Evolutionary conservation across 2,113 vertebrate genomes (phyloP).

Genomic region (Equus quagga): DNA sequence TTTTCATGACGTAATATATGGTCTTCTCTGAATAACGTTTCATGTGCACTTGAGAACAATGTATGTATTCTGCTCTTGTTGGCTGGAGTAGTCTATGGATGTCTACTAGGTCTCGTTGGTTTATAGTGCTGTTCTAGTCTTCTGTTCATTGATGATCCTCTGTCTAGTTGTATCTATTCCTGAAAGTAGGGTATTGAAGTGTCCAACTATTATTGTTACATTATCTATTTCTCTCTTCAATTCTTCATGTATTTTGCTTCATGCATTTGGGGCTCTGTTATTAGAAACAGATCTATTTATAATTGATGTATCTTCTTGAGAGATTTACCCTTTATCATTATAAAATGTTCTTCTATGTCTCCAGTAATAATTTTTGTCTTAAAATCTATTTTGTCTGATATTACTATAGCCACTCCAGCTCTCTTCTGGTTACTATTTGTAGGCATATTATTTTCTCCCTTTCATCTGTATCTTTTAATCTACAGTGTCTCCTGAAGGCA

Average conservation of each 20-base stretch:
- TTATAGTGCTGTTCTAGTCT: background rate
- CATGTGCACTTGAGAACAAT: no score
- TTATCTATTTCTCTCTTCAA: background rate
- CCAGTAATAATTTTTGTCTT: fast-evolving
- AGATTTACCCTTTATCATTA: background rate
- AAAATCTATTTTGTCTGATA: fast-evolving
- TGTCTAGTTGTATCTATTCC: no score
- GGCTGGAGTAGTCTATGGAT: background rate
- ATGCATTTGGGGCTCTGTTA: background rate
- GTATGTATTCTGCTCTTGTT: fast-evolving
- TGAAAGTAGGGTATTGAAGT: background rate
- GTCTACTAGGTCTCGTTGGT: background rate
- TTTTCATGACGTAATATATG: fast-evolving
- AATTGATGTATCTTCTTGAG: fast-evolving
- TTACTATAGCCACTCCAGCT: fast-evolving
- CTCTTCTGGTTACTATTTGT: background rate
- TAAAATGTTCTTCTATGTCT: background rate
- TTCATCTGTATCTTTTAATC: background rate
- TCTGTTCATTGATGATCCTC: background rate
- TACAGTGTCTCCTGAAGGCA: background rate
- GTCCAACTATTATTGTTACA: no score
- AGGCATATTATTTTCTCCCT: fast-evolving
- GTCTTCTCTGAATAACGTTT: background rate
- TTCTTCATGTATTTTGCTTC: background rate
- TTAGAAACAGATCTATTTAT: background rate